These are phyloP conservation scores for Poeciliopsis infans DNA, from an alignment of 2,797 vertebrate genomes.

Conservation along the genomic window DNA sequence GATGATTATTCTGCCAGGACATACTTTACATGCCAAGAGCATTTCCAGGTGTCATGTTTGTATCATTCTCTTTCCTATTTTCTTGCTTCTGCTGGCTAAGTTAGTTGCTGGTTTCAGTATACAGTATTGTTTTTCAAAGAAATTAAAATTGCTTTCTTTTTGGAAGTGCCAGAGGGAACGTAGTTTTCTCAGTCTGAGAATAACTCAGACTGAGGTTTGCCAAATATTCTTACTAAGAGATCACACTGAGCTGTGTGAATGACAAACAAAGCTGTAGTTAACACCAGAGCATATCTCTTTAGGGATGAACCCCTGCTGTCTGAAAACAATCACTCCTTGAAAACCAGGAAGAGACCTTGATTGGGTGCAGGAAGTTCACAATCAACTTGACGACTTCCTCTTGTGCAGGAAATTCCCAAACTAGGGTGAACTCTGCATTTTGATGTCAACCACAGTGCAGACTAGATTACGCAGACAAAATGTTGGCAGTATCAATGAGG, in stretches of 20 bases:
- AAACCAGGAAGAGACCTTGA: conserved; percentile 43
- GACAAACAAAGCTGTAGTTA: conserved; percentile 16
- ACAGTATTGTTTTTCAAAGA: neutral
- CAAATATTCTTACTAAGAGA: conserved; percentile 26
- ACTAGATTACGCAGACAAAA: conserved; percentile 1
- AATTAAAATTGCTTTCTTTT: neutral
- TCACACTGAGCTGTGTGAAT: conserved; percentile 33
- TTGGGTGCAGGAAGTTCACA: conserved; percentile 46
- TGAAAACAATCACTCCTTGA: conserved; percentile 38
- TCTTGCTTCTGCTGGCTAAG: neutral
- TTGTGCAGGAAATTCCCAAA: conserved; percentile 35
- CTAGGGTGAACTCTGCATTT: conserved; percentile 13
- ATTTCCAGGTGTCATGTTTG: neutral
- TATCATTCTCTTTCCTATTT: neutral
- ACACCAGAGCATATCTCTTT: neutral
- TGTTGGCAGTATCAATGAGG: neutral
- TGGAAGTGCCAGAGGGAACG: neutral
- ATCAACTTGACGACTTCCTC: conserved; percentile 48
- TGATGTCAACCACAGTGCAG: neutral
- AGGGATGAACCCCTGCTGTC: neutral
- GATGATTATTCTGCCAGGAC: neutral
- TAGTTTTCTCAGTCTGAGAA: neutral
- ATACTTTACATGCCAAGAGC: neutral
- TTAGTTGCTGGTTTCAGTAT: neutral
- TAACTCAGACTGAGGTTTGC: neutral